Percentiles rank a stretch among this genome's conserved stretches.
Conservation (phyloP, 2,113 vertebrate species). For the Zapornia atra region DNA sequence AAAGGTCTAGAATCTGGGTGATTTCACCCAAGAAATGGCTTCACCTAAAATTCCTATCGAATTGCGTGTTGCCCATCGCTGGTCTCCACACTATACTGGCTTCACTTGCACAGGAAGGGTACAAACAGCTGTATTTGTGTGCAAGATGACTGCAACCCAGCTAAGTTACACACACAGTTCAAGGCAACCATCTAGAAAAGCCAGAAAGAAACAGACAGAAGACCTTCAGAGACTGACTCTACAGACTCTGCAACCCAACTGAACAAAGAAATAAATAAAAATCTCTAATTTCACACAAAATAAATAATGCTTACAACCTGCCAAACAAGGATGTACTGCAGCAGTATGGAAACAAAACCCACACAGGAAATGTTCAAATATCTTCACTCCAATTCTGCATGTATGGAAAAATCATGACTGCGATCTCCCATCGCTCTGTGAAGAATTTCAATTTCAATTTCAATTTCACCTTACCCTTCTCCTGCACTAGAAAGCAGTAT, state of each 20-base stretch:
- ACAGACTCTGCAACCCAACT: neutral
- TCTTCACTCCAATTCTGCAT: neutral
- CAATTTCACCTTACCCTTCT: neutral
- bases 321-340: neutral
- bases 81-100: too few relatives aligned
- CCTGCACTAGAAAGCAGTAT: neutral
- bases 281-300: neutral
- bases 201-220: neutral
- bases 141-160: neutral
- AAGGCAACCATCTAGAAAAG: neutral
- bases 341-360: neutral
- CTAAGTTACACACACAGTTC: neutral
- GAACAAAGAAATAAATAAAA: neutral
- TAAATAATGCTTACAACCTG: neutral
- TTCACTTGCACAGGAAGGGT: neutral
- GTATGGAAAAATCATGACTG: neutral
- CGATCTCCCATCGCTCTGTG: neutral
- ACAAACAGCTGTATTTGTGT: neutral
- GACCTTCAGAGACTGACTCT: neutral
- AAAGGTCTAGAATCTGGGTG: too few relatives aligned
- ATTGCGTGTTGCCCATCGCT: too few relatives aligned
- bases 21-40: too few relatives aligned
- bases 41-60: too few relatives aligned
- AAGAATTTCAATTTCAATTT: neutral
- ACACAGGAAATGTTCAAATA: neutral